Conservation (phyloP, 2,888 invertebrate species). For the Hipparchia semele region DNA sequence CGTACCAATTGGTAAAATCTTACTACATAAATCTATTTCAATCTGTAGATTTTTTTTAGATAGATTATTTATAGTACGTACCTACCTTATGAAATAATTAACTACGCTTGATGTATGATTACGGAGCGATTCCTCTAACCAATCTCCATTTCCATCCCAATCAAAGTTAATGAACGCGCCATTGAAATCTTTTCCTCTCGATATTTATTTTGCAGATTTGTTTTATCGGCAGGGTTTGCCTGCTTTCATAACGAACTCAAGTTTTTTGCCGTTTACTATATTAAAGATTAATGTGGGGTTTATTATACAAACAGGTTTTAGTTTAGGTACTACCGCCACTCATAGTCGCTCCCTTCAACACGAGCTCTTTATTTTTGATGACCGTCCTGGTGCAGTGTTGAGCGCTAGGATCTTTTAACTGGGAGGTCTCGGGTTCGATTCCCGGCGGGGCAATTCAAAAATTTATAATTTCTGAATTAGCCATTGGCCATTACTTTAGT, state of each 20-base stretch:
- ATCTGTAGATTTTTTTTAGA: too few relatives aligned
- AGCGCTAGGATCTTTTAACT: too few relatives aligned
- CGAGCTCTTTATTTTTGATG: too few relatives aligned
- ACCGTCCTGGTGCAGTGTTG: too few relatives aligned
- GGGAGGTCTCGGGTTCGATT: too few relatives aligned
- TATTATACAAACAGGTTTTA: background rate
- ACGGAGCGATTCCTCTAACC: background rate
- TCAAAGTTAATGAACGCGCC: slow-evolving; percentile 5
- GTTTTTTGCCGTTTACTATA: background rate
- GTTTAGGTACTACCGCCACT: background rate
- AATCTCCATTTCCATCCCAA: slow-evolving; percentile 3
- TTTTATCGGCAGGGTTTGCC: slow-evolving; percentile 7
- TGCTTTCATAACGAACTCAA: slow-evolving; percentile 6
- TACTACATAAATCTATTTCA: too few relatives aligned
- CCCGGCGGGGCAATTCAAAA: too few relatives aligned
- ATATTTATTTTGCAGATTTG: slow-evolving; percentile 9
- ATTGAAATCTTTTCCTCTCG: slow-evolving; percentile 10
- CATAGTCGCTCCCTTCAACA: too few relatives aligned
- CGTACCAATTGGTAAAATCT: too few relatives aligned
- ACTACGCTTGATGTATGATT: background rate
- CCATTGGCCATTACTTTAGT: too few relatives aligned
- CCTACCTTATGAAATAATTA: slow-evolving; percentile 2
- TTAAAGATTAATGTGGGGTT: background rate
- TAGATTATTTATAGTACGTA: too few relatives aligned
- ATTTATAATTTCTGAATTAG: too few relatives aligned